Evolutionary conservation across 1,140 invertebrate genomes (phyloP), one percentile per base, ranked within the genome.

Genomic region (Drosophila pallidifrons): DNA sequence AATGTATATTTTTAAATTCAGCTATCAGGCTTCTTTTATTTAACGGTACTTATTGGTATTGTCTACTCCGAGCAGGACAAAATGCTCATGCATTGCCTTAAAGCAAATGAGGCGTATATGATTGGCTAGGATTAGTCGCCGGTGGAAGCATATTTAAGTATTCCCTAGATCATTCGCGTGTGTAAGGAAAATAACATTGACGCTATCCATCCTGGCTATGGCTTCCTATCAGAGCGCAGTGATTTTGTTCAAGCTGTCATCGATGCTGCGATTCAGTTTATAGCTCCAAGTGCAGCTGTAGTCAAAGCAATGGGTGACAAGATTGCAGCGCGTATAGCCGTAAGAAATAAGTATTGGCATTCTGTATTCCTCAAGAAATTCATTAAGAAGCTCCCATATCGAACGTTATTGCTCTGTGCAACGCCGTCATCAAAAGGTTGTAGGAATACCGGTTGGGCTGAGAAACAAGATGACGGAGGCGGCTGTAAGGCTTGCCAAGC

Each of bases 351-450:
- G 99, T 98, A 0, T 82, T 96, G 46, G 95, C 97, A 45, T 99
- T 99, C 93, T 99, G 98, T 4, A 25, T 25, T 25, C 20, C 20
- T 25, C 91, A 94, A 96, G 63, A 96, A 98, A 95, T 99, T 99
- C 92, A 98, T 99, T 65, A 99, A 99, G 93, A 97, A 98, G 83
- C 99, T 99, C 93, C 46, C 99, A 99, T 90, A 99, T 99, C 91
- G 99, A 99, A 93, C 94, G 99, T 71, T 99, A 99, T 93, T 99
- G 99, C 93, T 99, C 98, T 0, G 99, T 99, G 2, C 99, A 99
- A 93, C 94, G 99, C 61, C 94, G 99, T 30, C 99, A 99, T 94
- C 99, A 99, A 93, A 99, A 99, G 93, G 96, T 97, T 0, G 98
- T 99, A 0, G 99, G 96, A 77, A 93, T 99, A 0, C 95, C 97